Evolutionary conservation across 2,797 vertebrate species (phyloP).

Genomic region (Lepus oiostolus): DNA sequence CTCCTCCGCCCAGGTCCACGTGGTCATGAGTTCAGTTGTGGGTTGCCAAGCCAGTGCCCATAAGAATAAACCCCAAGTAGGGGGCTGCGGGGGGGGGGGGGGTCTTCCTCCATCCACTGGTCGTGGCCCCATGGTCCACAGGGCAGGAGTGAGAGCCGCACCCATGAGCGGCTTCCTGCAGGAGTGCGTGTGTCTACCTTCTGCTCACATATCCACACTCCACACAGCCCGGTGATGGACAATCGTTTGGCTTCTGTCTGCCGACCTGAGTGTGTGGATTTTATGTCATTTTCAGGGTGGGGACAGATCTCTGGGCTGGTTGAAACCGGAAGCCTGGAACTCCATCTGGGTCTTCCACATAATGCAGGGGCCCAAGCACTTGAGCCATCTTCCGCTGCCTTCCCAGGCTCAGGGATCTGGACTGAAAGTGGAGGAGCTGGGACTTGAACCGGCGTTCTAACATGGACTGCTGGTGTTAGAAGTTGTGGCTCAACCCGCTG

Average conservation of each 20-base stretch:
- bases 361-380: too few species aligned
- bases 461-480: too few species aligned
- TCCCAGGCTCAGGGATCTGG: too few species aligned
- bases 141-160: background rate
- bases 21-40: background rate
- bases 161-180: background rate
- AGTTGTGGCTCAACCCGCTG: too few species aligned
- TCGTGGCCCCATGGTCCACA: fast-evolving
- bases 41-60: background rate
- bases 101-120: background rate
- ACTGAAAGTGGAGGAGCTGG: too few species aligned
- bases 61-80: too few species aligned
- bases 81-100: fast-evolving
- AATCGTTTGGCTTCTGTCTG: background rate
- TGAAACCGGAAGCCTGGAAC: too few species aligned
- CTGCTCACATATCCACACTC: fast-evolving
- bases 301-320: background rate
- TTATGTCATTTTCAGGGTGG: background rate
- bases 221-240: background rate
- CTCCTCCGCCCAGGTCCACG: background rate
- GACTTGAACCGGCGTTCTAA: too few species aligned
- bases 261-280: too few species aligned
- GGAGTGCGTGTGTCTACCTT: background rate
- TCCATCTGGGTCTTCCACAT: too few species aligned
- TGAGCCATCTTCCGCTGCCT: too few species aligned